Conservation (phyloP, 1,140 invertebrate species). For the Cydia pomonella region DNA sequence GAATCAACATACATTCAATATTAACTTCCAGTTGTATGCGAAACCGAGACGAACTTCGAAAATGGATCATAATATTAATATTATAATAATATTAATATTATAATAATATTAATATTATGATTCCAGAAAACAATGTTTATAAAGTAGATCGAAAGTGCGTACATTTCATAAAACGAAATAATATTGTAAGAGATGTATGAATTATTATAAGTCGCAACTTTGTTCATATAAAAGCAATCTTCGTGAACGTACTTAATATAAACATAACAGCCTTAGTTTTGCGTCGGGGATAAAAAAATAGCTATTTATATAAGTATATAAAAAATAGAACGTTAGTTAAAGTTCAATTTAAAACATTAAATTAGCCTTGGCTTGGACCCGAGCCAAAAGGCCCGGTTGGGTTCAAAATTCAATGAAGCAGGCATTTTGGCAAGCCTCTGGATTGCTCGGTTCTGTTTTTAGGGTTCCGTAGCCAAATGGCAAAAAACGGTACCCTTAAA, state of each 20-base stretch:
- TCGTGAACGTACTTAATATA: too few species aligned
- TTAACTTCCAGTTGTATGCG: slow-evolving; percentile 7
- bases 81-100: neutral
- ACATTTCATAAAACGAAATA: neutral
- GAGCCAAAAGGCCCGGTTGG: slow-evolving; percentile 1
- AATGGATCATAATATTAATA: neutral
- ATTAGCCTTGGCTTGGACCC: neutral
- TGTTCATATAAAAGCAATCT: too few species aligned
- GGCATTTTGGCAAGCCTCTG: slow-evolving; percentile 33
- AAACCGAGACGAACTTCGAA: slow-evolving; percentile 1
- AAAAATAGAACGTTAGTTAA: neutral
- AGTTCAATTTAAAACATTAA: neutral
- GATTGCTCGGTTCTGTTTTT: neutral
- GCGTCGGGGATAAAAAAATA: too few species aligned
- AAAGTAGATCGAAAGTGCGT: neutral
- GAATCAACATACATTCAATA: slow-evolving; percentile 12
- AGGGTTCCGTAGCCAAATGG: too few species aligned
- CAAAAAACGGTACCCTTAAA: too few species aligned
- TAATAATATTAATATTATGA: neutral
- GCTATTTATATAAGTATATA: neutral
- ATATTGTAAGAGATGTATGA: neutral
- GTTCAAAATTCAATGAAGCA: slow-evolving; percentile 36
- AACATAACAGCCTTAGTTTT: too few species aligned
- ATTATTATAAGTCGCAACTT: too few species aligned
- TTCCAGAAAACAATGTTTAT: neutral